Evolutionary conservation across 2,888 invertebrate species (phyloP).

Genomic region (Netelia melanura): DNA sequence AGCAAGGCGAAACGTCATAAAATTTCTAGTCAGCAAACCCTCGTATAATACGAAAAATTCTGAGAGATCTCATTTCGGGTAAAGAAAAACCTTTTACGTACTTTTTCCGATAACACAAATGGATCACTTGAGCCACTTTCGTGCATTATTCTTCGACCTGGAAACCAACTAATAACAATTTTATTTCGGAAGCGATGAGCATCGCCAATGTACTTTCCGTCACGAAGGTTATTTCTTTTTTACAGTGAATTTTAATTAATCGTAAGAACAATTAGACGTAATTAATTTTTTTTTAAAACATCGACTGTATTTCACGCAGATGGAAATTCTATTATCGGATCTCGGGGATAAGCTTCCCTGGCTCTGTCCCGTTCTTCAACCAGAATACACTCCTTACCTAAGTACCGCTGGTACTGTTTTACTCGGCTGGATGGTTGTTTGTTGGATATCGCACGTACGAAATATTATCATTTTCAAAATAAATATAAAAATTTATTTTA

Average conservation of each 20-base stretch:
- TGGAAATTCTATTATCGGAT: slow-evolving; percentile 73
- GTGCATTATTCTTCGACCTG: slow-evolving; percentile 15
- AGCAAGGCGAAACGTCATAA: slow-evolving; percentile 14
- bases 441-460: slow-evolving; percentile 79
- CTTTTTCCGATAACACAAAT: slow-evolving; percentile 10
- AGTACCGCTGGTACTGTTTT: slow-evolving; percentile 78
- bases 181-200: slow-evolving; percentile 8
- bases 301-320: slow-evolving; percentile 56
- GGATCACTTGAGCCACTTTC: slow-evolving; percentile 44
- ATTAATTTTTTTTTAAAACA: slow-evolving; percentile 32
- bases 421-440: slow-evolving; percentile 80
- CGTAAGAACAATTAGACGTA: slow-evolving; percentile 12
- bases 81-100: neutral
- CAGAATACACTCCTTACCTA: slow-evolving; percentile 76
- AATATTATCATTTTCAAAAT: neutral
- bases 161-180: slow-evolving; percentile 6
- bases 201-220: neutral
- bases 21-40: slow-evolving; percentile 36
- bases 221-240: slow-evolving; percentile 17
- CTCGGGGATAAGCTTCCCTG: slow-evolving; percentile 74
- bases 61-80: neutral
- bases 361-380: slow-evolving; percentile 72
- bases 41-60: slow-evolving; percentile 1
- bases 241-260: neutral
- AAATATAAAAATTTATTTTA: neutral